Percentiles rank a stretch among this genome's conserved stretches.
These are phyloP conservation scores for Scrobipalpa costella DNA, from an alignment of 2,888 invertebrate species.

Conservation along the genomic window DNA sequence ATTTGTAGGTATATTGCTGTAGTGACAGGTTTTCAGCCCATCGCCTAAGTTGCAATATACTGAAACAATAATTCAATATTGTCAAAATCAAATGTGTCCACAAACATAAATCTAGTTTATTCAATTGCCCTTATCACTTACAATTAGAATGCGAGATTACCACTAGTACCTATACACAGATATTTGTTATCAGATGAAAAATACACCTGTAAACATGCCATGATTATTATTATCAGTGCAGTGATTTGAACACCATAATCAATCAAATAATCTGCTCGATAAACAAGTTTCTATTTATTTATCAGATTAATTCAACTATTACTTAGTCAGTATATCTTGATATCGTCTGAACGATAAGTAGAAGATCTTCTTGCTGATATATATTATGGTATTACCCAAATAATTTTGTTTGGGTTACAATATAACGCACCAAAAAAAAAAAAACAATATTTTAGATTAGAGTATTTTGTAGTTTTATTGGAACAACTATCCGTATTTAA, in stretches of 20 bases:
- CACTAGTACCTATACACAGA: neutral
- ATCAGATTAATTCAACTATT: constrained; percentile 6
- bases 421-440: no score
- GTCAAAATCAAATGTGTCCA: neutral
- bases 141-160: neutral
- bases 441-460: no score
- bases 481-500: neutral
- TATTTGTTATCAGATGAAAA: constrained; percentile 10
- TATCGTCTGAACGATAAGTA: neutral
- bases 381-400: neutral
- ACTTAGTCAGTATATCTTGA: neutral
- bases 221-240: constrained; percentile 10
- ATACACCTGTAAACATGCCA: constrained; percentile 17
- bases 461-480: neutral
- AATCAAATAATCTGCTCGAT: constrained; percentile 13
- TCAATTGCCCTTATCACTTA: neutral
- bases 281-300: constrained; percentile 23
- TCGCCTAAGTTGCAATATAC: no score
- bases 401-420: neutral
- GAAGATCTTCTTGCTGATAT: neutral
- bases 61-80: no score
- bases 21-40: no score
- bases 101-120: neutral
- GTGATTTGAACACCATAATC: constrained; percentile 12
- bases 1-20: no score